Evolutionary conservation across 1,140 invertebrate species (phyloP).

Genomic region (Ceratina calcarata): DNA sequence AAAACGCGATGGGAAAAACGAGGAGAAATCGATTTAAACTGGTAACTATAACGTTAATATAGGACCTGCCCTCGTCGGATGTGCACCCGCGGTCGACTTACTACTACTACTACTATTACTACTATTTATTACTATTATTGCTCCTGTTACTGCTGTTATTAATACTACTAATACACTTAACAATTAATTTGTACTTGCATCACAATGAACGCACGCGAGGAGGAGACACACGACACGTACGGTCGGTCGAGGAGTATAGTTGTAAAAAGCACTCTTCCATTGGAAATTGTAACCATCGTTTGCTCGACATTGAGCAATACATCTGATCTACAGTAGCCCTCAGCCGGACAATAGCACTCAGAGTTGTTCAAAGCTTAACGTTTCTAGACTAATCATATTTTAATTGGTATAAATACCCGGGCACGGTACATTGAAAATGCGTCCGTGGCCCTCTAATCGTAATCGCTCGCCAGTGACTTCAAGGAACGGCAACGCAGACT

Average conservation of each 20-base stretch:
- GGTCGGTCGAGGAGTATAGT: constrained; percentile 27
- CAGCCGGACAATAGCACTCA: not conserved
- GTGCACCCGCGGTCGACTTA: constrained; percentile 49
- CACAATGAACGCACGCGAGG: constrained; percentile 35
- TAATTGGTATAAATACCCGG: not conserved
- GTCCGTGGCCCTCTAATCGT: too few relatives aligned
- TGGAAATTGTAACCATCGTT: not conserved
- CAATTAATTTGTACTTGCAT: constrained; percentile 49
- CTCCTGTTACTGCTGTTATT: constrained; percentile 45
- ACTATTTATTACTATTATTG: constrained; percentile 49
- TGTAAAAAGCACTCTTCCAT: not conserved
- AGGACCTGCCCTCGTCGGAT: constrained; percentile 73
- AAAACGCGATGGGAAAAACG: not conserved
- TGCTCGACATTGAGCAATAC: too few relatives aligned
- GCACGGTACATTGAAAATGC: not conserved
- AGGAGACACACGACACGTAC: constrained; percentile 13
- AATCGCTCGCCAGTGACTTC: too few relatives aligned
- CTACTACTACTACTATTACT: constrained; percentile 48
- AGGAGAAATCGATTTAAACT: constrained; percentile 3
- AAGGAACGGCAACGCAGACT: too few relatives aligned
- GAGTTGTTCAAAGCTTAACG: not conserved
- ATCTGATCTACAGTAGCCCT: constrained; percentile 3
- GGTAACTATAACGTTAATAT: constrained; percentile 6
- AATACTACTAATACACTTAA: constrained; percentile 55
- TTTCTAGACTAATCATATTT: not conserved